These are phyloP conservation scores for Sipha flava DNA, from an alignment of 1,140 invertebrate species.

Conservation along the genomic window DNA sequence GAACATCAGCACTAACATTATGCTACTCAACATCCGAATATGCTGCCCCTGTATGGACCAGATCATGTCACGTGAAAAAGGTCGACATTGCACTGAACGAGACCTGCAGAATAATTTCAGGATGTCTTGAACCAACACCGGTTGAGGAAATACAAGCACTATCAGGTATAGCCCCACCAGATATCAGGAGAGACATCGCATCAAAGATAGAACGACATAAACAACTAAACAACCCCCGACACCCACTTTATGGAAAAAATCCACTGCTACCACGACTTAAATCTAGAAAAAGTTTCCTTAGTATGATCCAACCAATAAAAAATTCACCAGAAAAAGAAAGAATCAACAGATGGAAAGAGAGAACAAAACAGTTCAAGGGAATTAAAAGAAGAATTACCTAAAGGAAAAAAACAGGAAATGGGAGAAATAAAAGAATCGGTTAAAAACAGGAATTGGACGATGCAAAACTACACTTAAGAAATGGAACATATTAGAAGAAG, in stretches of 20 bases:
- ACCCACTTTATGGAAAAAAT: neutral
- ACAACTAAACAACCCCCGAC: neutral
- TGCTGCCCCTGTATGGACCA: no score
- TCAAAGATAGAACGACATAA: constrained; percentile 22
- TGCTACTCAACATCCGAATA: no score
- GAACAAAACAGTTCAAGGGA: neutral
- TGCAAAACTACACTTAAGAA: neutral
- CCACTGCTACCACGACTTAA: neutral
- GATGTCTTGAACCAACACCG: neutral
- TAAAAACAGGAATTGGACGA: neutral
- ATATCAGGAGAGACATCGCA: neutral
- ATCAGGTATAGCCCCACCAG: neutral
- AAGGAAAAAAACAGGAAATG: neutral
- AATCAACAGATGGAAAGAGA: neutral
- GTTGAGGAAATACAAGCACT: neutral
- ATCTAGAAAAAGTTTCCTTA: neutral
- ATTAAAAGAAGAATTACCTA: neutral
- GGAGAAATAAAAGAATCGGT: neutral
- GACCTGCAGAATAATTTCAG: neutral
- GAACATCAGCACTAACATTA: no score
- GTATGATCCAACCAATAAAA: neutral
- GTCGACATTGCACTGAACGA: neutral
- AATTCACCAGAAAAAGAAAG: neutral
- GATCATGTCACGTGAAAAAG: no score
- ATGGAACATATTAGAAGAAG: neutral